Evolutionary conservation across 2,113 vertebrate genomes (phyloP), one percentile per base, ranked within the genome.

Genomic region (Nipponia nippon): DNA sequence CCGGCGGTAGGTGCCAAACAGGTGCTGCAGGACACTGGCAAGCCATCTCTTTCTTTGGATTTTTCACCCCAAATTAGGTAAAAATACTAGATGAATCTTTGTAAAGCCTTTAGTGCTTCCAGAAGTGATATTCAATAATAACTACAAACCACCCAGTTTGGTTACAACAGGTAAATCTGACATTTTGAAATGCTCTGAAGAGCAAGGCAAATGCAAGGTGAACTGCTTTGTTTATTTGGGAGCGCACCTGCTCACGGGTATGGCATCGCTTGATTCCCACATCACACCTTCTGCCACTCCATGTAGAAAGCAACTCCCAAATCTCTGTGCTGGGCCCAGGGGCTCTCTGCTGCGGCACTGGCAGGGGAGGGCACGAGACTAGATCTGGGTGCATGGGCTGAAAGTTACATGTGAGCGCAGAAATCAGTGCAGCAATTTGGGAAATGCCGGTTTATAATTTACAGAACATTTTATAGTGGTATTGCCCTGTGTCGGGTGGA

Each of bases 171-270:
- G 20, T 25, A 11, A 2, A 23, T 11, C 16, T 9, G 40, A 10
- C 10, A 7, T 12, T 22, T 14, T 11, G 5, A 26, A 38, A 14
- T 0, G 13, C 42, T n/a, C 59, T 1, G 1, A 27, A 23, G 65
- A 72, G 65, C 77, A 10, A 13, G 26, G 55, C 18, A 22, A 13
- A 7, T 0, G 30, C 66, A 25, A 53, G 25, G 40, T 0, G 5
- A 40, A 29, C 44, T 8, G 56, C 49, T n/a, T 5, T 4, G 18
- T 12, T 34, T 3, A 1, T 30, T 8, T 18, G 53, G 36, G 53
- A 26, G 13, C 0, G 1, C 1, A 3, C 4, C 44, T 26, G 13
- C 59, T 16, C 13, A 55, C 19, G 10, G 0, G 13, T 18, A 16
- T 2, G 7, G 52, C 61, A 66, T 14, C 6, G 2, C 50, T 22